Percentiles rank a stretch among this genome's conserved stretches.
phyloP scores from a whole-genome alignment of 2,797 vertebrate species.

The Sphaeramia orbicularis region DNA sequence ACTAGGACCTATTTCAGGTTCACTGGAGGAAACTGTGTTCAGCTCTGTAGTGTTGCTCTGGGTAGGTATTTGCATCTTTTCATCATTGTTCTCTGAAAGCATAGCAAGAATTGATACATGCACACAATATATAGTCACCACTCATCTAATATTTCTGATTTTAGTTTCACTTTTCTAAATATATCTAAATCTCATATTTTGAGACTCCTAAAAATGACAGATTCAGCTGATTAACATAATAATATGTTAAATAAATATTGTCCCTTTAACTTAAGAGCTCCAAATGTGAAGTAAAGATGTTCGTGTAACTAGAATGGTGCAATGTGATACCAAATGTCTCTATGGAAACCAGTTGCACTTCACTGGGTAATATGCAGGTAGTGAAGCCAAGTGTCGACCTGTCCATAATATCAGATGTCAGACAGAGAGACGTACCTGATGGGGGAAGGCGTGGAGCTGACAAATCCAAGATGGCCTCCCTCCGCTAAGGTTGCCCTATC shows the following conservation, averaged over 20 bases:
- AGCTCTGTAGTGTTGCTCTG: slow-evolving; percentile 22
- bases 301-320: slow-evolving; percentile 38
- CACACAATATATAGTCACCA: background rate
- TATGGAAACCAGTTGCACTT: slow-evolving; percentile 55
- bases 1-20: slow-evolving; percentile 64
- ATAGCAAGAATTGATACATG: slow-evolving; percentile 6
- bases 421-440: slow-evolving; percentile 62
- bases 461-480: slow-evolving; percentile 53
- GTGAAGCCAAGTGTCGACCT: slow-evolving; percentile 34
- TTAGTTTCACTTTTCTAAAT: too few species aligned
- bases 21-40: background rate
- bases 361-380: slow-evolving; percentile 42
- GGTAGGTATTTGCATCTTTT: slow-evolving; percentile 20
- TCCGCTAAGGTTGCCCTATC: slow-evolving; percentile 36
- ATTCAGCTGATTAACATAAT: background rate
- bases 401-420: slow-evolving; percentile 66
- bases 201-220: background rate
- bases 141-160: too few species aligned
- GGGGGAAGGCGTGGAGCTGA: slow-evolving; percentile 24
- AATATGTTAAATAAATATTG: background rate
- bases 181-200: background rate
- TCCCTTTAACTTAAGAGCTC: background rate
- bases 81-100: slow-evolving; percentile 40
- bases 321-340: slow-evolving; percentile 47
- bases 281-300: slow-evolving; percentile 18